Evolutionary conservation across 2,888 invertebrate species (phyloP).

Genomic region (Eupithecia inturbata): DNA sequence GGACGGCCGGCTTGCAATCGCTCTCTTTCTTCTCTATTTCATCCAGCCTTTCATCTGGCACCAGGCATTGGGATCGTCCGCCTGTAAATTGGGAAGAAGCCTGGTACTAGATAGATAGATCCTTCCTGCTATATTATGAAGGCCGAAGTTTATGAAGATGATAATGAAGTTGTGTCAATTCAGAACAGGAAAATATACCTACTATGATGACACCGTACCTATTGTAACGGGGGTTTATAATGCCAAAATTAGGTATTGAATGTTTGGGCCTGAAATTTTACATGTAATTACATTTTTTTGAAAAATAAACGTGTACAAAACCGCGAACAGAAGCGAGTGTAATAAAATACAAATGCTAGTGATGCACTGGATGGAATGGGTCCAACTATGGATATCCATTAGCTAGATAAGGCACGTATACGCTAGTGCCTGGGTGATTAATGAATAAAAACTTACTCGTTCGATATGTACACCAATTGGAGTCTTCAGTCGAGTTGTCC

Average conservation of each 20-base stretch:
- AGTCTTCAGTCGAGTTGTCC: constrained; percentile 67
- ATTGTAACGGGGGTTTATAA: neutral
- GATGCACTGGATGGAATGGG: neutral
- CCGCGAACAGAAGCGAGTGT: neutral
- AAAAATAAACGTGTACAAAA: neutral
- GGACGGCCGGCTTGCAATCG: constrained; percentile 86
- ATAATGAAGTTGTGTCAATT: neutral
- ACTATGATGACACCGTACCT: neutral
- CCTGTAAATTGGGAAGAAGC: constrained; percentile 48
- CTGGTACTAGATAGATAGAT: neutral
- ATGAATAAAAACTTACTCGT: constrained; percentile 55
- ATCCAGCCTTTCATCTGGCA: constrained; percentile 80
- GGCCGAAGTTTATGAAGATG: neutral
- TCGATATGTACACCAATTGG: constrained; percentile 87
- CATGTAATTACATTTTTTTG: neutral
- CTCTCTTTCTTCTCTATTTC: constrained; percentile 64
- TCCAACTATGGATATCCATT: neutral
- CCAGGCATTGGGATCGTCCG: constrained; percentile 82
- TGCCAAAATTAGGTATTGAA: neutral
- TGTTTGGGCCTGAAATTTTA: neutral
- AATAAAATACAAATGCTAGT: neutral
- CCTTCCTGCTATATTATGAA: neutral
- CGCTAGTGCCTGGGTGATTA: neutral
- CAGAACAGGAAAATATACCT: neutral
- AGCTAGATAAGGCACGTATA: neutral